phyloP scores from a whole-genome alignment of 2,797 vertebrate species.

The Cuniculus paca region DNA sequence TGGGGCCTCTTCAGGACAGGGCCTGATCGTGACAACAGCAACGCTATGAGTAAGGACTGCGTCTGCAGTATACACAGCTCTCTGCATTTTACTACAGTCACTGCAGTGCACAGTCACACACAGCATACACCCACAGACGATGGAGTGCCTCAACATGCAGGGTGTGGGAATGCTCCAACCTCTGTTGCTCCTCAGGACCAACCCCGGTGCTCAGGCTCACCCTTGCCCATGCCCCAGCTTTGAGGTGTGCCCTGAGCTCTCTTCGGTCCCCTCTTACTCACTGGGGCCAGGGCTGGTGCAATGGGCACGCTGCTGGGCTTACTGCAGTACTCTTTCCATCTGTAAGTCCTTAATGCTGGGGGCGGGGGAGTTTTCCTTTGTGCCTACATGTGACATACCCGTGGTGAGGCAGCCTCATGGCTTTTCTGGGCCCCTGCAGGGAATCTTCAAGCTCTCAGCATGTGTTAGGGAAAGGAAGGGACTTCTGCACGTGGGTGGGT shows the following conservation, averaged over 20 bases:
- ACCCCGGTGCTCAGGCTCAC: neutral
- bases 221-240: neutral
- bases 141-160: neutral
- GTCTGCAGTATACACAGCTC: neutral
- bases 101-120: neutral
- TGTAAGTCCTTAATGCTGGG: neutral
- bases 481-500: neutral
- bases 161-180: neutral
- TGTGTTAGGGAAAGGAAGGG: neutral
- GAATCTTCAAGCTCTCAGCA: neutral
- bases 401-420: neutral
- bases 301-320: accelerated
- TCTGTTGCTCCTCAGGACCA: neutral
- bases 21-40: neutral
- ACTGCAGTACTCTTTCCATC: neutral
- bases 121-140: neutral
- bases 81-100: neutral
- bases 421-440: neutral
- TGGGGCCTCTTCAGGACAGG: neutral
- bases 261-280: neutral
- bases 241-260: neutral
- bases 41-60: neutral
- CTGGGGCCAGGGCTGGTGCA: neutral
- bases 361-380: neutral
- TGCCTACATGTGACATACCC: neutral